Evolutionary conservation across 2,797 vertebrate species (phyloP).

Genomic region (Etheostoma perlongum): DNA sequence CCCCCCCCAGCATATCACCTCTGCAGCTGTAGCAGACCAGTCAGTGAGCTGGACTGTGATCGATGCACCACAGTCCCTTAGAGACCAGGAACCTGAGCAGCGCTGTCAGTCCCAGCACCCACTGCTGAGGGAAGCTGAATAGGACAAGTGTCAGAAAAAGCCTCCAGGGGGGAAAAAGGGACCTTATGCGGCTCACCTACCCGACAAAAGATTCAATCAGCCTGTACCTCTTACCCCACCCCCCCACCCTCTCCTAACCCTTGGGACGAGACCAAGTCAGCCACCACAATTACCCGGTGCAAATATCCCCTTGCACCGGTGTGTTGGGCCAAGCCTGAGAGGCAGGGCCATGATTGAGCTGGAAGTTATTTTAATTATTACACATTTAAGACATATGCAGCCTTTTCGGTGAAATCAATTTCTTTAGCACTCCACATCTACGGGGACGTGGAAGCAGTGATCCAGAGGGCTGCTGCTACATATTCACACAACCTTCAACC

Average conservation of each 20-base stretch:
- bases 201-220: conserved; percentile 96
- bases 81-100: conserved; percentile 87
- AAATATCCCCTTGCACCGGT: conserved; percentile 86
- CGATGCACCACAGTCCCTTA: conserved; percentile 87
- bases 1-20: conserved; percentile 44
- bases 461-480: conserved; percentile 51
- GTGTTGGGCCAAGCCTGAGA: conserved; percentile 55
- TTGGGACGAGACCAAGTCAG: conserved; percentile 72
- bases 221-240: conserved; percentile 48
- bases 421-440: conserved; percentile 53
- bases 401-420: conserved; percentile 81
- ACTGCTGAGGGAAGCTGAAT: conserved; percentile 86
- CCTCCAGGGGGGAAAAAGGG: conserved; percentile 85
- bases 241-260: conserved; percentile 55
- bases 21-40: conserved; percentile 78
- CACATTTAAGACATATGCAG: conserved; percentile 67
- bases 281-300: conserved; percentile 90
- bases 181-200: conserved; percentile 88
- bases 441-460: conserved; percentile 38
- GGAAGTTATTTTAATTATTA: conserved; percentile 84
- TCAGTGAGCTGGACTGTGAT: conserved; percentile 88
- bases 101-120: conserved; percentile 91
- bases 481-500: conserved; percentile 57
- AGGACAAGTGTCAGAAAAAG: conserved; percentile 89
- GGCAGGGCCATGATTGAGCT: conserved; percentile 71